phyloP scores from a whole-genome alignment of 2,797 vertebrate genomes.

The Mus minutoides region DNA sequence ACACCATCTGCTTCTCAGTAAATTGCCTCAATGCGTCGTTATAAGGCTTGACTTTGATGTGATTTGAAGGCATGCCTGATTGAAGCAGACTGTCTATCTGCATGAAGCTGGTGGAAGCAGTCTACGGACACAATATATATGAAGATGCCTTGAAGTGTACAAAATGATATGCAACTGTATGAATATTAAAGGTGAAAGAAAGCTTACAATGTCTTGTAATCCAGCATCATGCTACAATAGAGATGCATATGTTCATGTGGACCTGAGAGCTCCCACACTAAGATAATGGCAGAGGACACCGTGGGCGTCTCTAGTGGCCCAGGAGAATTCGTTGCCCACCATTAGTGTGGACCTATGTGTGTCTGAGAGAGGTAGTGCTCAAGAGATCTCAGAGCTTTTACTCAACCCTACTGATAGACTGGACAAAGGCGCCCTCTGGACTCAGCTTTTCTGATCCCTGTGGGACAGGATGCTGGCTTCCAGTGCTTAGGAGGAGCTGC shows the following conservation, averaged over 20 bases:
- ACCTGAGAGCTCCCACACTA: neutral
- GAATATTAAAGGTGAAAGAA: conserved; percentile 27
- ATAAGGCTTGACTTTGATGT: neutral
- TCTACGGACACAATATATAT: neutral
- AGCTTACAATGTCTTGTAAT: neutral
- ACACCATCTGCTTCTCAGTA: neutral
- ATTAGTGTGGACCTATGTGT: neutral
- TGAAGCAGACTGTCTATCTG: neutral
- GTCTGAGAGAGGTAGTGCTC: neutral
- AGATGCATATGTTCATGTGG: neutral
- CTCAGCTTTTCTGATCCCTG: neutral
- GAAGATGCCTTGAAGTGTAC: conserved; percentile 57
- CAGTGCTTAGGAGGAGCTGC: neutral
- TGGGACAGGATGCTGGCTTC: neutral
- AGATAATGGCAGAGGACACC: neutral
- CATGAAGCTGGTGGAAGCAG: neutral
- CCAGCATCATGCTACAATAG: neutral
- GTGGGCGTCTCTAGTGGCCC: neutral
- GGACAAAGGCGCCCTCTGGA: neutral
- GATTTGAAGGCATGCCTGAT: neutral
- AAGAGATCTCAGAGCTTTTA: neutral
- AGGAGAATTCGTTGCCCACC: neutral
- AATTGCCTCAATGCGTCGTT: neutral
- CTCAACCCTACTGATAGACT: neutral
- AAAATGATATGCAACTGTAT: neutral